These are phyloP conservation scores for Pongo pygmaeus DNA, from an alignment of 2,113 vertebrate genomes.

Conservation along the genomic window DNA sequence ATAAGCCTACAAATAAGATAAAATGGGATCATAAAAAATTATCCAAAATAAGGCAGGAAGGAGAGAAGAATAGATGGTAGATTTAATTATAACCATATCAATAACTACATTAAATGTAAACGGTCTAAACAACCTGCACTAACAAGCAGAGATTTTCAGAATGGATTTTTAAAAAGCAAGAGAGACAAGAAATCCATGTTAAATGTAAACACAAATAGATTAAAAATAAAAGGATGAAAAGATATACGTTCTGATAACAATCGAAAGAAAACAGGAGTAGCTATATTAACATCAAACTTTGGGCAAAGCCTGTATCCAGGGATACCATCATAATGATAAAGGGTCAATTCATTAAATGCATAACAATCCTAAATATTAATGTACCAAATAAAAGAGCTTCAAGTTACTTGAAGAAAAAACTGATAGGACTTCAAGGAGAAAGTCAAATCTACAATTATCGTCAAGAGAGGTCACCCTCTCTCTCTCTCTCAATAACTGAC, in stretches of 20 bases:
- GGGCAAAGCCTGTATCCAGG: not conserved
- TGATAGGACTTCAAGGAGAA: not conserved
- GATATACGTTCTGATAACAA: not conserved
- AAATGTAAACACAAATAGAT: not conserved
- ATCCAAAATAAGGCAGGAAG: not conserved
- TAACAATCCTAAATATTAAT: not conserved
- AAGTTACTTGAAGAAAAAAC: not conserved
- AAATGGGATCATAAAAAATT: not conserved
- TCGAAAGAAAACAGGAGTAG: not conserved
- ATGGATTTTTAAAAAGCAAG: not conserved
- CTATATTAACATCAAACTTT: not conserved
- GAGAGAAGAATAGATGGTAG: not conserved
- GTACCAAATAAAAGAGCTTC: too few species aligned
- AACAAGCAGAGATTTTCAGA: not conserved
- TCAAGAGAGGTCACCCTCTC: not conserved
- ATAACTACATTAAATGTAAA: not conserved
- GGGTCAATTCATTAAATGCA: not conserved
- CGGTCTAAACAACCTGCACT: not conserved
- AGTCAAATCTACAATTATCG: not conserved
- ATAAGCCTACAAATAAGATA: not conserved
- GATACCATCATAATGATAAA: not conserved
- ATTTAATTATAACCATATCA: not conserved
- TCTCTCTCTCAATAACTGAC: not conserved
- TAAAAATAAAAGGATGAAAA: not conserved
- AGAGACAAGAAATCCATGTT: not conserved